phyloP scores from a whole-genome alignment of 2,797 vertebrate species.

The Simalia tracyae region DNA sequence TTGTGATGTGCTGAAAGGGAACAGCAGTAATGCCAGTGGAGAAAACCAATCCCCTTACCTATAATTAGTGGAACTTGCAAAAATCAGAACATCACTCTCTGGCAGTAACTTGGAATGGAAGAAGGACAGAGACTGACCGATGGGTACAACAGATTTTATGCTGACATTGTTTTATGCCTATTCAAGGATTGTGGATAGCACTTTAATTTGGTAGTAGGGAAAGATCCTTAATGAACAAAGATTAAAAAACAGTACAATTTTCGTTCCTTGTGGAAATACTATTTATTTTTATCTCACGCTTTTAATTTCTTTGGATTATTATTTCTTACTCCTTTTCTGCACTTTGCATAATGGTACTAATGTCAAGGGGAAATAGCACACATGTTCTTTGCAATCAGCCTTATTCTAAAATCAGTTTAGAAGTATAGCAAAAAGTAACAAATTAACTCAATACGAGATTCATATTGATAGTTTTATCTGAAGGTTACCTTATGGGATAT shows the following conservation, averaged over 20 bases:
- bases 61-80: neutral
- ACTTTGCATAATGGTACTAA: too few relatives aligned
- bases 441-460: neutral
- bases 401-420: neutral
- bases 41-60: neutral
- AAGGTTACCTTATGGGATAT: neutral
- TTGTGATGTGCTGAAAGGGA: neutral
- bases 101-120: neutral
- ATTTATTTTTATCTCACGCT: too few relatives aligned
- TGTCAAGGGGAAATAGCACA: too few relatives aligned
- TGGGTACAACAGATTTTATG: neutral
- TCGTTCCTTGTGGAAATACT: too few relatives aligned
- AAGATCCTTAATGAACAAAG: too few relatives aligned
- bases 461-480: neutral
- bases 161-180: neutral
- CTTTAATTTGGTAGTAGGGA: neutral
- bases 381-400: neutral
- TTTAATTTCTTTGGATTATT: too few relatives aligned
- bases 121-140: neutral
- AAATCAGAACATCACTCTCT: neutral
- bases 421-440: neutral
- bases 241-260: too few relatives aligned
- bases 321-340: too few relatives aligned
- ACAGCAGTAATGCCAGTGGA: neutral
- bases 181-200: neutral